These are phyloP conservation scores for Actinemys pallida DNA, from an alignment of 2,113 vertebrate species.

Conservation along the genomic window DNA sequence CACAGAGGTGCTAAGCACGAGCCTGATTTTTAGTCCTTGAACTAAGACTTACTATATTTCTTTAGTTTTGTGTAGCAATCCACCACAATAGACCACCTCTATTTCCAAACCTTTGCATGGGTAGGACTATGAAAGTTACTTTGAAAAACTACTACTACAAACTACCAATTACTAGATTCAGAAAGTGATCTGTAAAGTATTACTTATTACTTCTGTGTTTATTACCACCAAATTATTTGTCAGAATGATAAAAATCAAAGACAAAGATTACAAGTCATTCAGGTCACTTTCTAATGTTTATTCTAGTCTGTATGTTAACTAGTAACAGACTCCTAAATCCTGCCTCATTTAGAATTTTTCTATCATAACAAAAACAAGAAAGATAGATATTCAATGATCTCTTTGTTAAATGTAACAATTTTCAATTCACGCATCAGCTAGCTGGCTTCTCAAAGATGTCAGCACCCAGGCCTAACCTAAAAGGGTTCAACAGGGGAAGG, in stretches of 20 bases:
- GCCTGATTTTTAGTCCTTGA: background rate
- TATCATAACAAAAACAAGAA: background rate
- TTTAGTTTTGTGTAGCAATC: background rate
- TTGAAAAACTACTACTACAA: background rate
- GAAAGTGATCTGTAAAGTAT: background rate
- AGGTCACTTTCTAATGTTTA: background rate
- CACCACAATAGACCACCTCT: background rate
- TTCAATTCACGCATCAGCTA: background rate
- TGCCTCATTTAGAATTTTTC: background rate
- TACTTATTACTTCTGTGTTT: background rate
- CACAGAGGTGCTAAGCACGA: background rate
- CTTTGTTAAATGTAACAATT: background rate
- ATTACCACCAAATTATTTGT: background rate
- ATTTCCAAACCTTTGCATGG: background rate
- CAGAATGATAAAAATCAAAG: background rate
- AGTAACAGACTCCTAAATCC: background rate
- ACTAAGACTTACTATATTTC: background rate
- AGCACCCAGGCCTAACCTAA: background rate
- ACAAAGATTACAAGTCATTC: background rate
- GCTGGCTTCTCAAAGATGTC: background rate
- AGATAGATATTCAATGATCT: background rate
- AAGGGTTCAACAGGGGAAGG: background rate
- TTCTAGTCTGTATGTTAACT: background rate
- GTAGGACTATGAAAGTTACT: background rate
- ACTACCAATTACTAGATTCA: background rate